A percentile compares a stretch with the other conserved stretches of the same genome.
phyloP scores from a whole-genome alignment of 2,797 vertebrate species.

The Darevskia nairensis region DNA sequence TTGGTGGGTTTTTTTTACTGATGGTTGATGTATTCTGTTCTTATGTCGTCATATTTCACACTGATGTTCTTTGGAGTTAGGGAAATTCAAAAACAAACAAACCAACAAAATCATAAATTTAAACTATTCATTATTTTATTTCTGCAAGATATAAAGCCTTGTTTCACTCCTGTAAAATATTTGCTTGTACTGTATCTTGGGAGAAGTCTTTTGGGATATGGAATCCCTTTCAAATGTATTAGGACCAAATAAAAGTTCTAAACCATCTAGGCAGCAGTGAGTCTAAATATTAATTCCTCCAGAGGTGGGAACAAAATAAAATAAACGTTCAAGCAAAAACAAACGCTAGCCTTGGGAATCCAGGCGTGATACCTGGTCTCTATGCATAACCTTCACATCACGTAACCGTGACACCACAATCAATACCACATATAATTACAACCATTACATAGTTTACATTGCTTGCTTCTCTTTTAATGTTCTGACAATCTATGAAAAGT shows the following conservation, averaged over 20 bases:
- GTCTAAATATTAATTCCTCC: constrained; percentile 52
- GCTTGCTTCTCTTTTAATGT: constrained; percentile 63
- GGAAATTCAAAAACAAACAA: too few relatives aligned
- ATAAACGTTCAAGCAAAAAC: constrained; percentile 42
- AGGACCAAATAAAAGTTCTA: not conserved
- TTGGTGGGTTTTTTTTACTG: too few relatives aligned
- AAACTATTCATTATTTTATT: not conserved
- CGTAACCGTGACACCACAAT: constrained; percentile 51
- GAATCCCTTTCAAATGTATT: constrained; percentile 16
- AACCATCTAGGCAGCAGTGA: not conserved
- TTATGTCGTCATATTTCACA: too few relatives aligned
- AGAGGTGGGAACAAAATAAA: constrained; percentile 9
- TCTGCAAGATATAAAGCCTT: not conserved
- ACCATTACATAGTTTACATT: constrained; percentile 69
- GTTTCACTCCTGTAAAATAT: constrained; percentile 34
- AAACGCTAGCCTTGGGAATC: constrained; percentile 61
- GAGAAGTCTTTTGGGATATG: constrained; percentile 16
- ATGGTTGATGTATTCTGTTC: too few relatives aligned
- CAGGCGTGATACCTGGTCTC: constrained; percentile 49
- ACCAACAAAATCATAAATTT: not conserved
- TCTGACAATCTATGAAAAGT: constrained; percentile 63
- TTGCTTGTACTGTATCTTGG: constrained; percentile 1
- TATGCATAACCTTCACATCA: constrained; percentile 44
- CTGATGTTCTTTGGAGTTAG: too few relatives aligned
- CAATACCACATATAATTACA: constrained; percentile 69